Evolutionary conservation across 2,888 invertebrate species (phyloP).

Genomic region (Pandemis cinnamomeana): DNA sequence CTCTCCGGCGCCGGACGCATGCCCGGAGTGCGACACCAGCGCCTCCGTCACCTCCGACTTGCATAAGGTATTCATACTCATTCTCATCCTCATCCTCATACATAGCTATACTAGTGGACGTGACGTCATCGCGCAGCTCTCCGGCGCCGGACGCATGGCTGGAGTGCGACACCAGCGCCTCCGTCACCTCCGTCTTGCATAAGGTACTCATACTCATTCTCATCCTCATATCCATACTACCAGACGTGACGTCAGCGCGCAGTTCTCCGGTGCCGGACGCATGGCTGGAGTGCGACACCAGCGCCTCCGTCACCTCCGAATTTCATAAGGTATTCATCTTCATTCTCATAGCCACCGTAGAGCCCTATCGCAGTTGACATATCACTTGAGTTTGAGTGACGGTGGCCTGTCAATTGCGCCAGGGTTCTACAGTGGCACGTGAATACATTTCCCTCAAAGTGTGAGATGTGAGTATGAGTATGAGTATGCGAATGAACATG

Average conservation of each 20-base stretch:
- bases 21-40: conserved; percentile 80
- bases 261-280: conserved; percentile 76
- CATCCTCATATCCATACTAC: conserved; percentile 42
- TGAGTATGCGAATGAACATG: not conserved
- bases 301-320: conserved; percentile 80
- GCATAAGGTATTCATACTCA: conserved; percentile 68
- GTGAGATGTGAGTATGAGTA: not conserved
- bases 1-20: conserved; percentile 75
- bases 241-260: conserved; percentile 40
- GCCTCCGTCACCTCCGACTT: conserved; percentile 81
- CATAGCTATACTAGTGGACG: conserved; percentile 54
- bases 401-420: too few relatives aligned
- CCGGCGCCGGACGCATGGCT: conserved; percentile 76
- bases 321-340: conserved; percentile 72
- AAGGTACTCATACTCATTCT: conserved; percentile 60
- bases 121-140: conserved; percentile 77
- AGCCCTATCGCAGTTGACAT: too few relatives aligned
- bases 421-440: too few relatives aligned
- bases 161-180: conserved; percentile 80
- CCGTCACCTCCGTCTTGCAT: conserved; percentile 80
- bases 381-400: too few relatives aligned
- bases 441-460: too few relatives aligned
- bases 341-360: not conserved
- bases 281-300: conserved; percentile 80
- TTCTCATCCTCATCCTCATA: not conserved